phyloP scores from a whole-genome alignment of 2,888 invertebrate species.

The Zygaena filipendulae region DNA sequence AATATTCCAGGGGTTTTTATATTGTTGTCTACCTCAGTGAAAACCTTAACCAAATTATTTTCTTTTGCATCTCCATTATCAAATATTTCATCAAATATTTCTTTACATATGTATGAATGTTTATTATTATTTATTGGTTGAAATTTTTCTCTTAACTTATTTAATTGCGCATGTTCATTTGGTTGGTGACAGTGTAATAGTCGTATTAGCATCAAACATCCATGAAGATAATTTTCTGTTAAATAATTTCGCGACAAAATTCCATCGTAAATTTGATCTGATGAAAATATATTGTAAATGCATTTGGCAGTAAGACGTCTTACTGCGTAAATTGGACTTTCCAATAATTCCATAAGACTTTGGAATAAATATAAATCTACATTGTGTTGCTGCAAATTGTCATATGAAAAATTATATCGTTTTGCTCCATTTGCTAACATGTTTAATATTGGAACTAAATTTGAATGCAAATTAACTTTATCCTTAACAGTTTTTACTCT shows the following conservation, averaged over 20 bases:
- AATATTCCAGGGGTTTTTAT: constrained; percentile 29
- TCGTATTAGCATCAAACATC: constrained; percentile 34
- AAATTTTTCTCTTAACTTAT: too few species aligned
- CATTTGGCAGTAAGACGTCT: constrained; percentile 49
- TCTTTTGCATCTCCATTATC: constrained; percentile 11
- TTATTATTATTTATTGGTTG: too few species aligned
- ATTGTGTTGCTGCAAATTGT: constrained; percentile 19
- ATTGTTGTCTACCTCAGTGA: constrained; percentile 24
- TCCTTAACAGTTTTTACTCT: constrained; percentile 19
- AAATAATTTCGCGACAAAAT: constrained; percentile 19
- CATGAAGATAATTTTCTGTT: constrained; percentile 48
- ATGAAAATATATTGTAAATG: constrained; percentile 45
- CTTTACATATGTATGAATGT: constrained; percentile 38
- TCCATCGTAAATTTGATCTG: constrained; percentile 24
- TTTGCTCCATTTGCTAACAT: constrained; percentile 48
- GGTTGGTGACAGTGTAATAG: too few species aligned
- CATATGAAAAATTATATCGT: constrained; percentile 39
- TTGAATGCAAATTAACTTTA: constrained; percentile 39
- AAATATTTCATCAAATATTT: constrained; percentile 30
- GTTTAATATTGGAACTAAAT: constrained; percentile 52
- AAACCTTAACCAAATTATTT: constrained; percentile 22
- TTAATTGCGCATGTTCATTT: too few species aligned
- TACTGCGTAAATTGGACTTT: constrained; percentile 52
- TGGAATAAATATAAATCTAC: constrained; percentile 27
- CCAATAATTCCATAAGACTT: constrained; percentile 33